Conservation (phyloP, 2,113 vertebrate species). For the Bubo bubo region DNA sequence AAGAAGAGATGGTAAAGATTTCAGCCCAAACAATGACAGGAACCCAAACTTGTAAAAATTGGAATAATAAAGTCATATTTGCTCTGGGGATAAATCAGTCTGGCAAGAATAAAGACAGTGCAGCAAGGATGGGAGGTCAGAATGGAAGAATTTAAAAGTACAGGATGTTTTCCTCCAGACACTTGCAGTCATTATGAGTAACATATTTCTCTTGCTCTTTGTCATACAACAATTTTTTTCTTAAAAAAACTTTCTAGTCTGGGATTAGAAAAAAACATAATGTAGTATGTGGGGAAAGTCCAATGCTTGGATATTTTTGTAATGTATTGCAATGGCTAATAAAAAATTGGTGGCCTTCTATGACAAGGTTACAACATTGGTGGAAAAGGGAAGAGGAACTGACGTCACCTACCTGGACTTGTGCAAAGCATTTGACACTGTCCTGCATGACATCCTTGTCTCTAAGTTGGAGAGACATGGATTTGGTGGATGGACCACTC, state of each 20-base stretch:
- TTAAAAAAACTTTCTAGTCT: background rate
- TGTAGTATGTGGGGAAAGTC: background rate
- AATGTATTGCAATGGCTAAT: background rate
- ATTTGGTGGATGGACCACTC: too few species aligned
- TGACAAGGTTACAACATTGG: too few species aligned
- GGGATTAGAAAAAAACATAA: background rate
- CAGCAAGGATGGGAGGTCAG: background rate
- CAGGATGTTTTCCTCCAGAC: background rate
- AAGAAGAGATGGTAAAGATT: conserved; percentile 43
- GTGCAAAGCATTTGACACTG: too few species aligned
- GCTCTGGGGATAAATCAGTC: conserved; percentile 10
- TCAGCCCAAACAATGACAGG: conserved; percentile 8
- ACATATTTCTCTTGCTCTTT: background rate
- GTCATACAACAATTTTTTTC: background rate
- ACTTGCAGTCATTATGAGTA: background rate
- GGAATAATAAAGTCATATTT: conserved; percentile 47
- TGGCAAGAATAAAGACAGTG: background rate
- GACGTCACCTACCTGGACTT: too few species aligned
- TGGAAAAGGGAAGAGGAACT: too few species aligned
- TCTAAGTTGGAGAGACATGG: too few species aligned
- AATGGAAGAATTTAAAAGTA: background rate
- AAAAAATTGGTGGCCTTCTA: too few species aligned
- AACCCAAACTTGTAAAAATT: conserved; percentile 57
- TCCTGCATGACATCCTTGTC: too few species aligned
- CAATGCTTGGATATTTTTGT: background rate